A percentile compares a stretch with the other conserved stretches of the same genome.
Conservation (phyloP, 2,797 vertebrate genomes). For the Gymnopithys bicolor region DNA sequence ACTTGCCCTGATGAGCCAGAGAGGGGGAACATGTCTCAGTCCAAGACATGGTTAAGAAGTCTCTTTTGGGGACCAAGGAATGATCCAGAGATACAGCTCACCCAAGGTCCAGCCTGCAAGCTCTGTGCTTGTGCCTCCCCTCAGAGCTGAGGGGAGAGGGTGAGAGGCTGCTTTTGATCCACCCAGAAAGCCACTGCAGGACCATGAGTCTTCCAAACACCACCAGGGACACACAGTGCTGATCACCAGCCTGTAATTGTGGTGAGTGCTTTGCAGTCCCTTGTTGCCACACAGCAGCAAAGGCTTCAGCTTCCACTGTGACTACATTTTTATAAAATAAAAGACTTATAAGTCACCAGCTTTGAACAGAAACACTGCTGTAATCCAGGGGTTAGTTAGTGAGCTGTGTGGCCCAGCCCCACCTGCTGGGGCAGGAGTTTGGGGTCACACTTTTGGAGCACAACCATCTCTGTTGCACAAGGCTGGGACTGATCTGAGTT, state of each 20-base stretch:
- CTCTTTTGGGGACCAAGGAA: not conserved
- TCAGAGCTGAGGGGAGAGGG: not conserved
- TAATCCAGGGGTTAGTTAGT: not conserved
- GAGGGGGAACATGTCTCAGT: not conserved
- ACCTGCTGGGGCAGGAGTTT: not conserved
- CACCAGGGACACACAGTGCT: not conserved
- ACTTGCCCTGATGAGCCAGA: not conserved
- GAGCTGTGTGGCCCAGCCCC: not conserved
- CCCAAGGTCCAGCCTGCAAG: not conserved
- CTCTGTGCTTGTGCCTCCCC: not conserved
- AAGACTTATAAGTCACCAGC: not conserved
- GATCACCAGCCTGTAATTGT: not conserved
- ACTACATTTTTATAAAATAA: not conserved
- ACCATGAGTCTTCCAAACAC: not conserved
- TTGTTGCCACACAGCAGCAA: not conserved
- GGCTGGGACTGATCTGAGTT: not conserved
- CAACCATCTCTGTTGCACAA: not conserved
- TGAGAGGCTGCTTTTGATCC: not conserved
- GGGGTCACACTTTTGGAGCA: not conserved
- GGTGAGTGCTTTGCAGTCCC: not conserved
- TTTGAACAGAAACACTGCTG: not conserved
- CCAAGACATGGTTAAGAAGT: not conserved
- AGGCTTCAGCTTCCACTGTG: not conserved
- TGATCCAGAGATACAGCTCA: not conserved
- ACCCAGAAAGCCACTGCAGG: not conserved